A percentile compares a stretch with the other conserved stretches of the same genome.
Conservation (phyloP, 2,113 vertebrate species). For the human region DNA sequence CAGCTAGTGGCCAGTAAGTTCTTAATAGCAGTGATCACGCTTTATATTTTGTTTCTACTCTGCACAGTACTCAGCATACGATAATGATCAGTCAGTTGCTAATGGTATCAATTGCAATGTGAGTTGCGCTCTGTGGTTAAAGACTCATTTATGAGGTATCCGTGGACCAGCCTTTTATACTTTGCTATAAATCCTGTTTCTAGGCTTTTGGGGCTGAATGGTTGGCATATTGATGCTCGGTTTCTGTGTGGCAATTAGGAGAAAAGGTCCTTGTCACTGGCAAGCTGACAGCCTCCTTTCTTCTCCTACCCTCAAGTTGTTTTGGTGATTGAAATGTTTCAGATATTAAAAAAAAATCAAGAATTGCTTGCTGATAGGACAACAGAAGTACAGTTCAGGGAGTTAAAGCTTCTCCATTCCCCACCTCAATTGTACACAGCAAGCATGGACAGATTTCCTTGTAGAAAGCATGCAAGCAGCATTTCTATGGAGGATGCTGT, state of each 20-base stretch:
- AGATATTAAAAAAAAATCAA: accelerated
- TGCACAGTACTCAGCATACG: accelerated
- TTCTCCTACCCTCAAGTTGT: accelerated
- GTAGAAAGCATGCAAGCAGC: not conserved
- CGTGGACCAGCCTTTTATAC: not conserved
- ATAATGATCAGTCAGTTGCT: not conserved
- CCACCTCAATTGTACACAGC: accelerated
- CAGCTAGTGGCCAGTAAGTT: too few relatives aligned
- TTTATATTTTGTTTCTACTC: not conserved
- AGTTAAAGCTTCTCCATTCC: accelerated
- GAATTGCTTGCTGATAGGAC: not conserved
- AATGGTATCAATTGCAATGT: accelerated
- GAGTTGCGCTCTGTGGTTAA: not conserved
- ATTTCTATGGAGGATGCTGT: accelerated
- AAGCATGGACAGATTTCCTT: not conserved
- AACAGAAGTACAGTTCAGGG: accelerated
- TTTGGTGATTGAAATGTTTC: not conserved
- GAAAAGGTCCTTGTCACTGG: not conserved
- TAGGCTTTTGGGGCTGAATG: too few relatives aligned
- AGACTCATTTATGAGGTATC: not conserved
- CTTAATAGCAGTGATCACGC: not conserved
- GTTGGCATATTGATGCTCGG: accelerated
- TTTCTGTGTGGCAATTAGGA: not conserved
- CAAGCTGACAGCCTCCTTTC: not conserved
- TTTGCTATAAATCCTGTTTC: not conserved